Percentiles rank a stretch among this genome's conserved stretches.
Conservation (phyloP, 2,888 invertebrate species). For the Andrena chrysosceles region DNA sequence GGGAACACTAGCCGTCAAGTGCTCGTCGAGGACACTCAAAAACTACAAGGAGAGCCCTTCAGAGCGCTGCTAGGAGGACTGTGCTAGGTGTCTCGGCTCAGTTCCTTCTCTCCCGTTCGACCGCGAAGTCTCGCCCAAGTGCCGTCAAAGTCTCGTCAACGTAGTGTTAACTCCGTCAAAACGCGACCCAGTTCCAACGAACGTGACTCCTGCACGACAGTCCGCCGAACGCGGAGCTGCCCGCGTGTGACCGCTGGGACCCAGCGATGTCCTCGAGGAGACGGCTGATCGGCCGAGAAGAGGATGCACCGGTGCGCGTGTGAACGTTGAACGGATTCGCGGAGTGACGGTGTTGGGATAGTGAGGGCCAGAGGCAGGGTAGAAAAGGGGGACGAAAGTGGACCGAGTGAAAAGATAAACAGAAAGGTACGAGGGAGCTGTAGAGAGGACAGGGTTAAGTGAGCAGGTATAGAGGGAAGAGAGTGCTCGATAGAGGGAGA, state of each 20-base stretch:
- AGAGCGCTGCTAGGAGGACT: constrained; percentile 39
- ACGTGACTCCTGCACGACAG: neutral
- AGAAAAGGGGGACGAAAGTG: constrained; percentile 39
- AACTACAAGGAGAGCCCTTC: constrained; percentile 79
- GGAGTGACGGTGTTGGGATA: constrained; percentile 25
- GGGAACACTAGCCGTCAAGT: constrained; percentile 84
- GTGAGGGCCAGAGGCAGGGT: constrained; percentile 32
- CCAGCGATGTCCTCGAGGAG: constrained; percentile 6
- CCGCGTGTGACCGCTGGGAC: constrained; percentile 26
- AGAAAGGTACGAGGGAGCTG: constrained; percentile 58
- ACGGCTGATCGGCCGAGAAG: neutral
- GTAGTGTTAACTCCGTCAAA: neutral
- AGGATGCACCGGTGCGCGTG: constrained; percentile 32
- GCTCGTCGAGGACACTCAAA: constrained; percentile 84
- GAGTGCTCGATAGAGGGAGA: neutral
- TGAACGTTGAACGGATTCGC: constrained; percentile 26
- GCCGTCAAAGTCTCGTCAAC: neutral
- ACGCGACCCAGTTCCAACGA: neutral
- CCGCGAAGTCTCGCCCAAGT: neutral
- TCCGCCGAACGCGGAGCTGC: neutral
- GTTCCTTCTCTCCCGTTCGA: neutral
- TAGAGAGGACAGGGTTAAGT: constrained; percentile 20
- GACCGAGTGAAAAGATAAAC: constrained; percentile 46
- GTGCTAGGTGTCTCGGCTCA: neutral
- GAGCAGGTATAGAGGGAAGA: neutral